Evolutionary conservation across 2,888 invertebrate genomes (phyloP), one percentile per base, ranked within the genome.

Genomic region (Balanococcus diminutus): DNA sequence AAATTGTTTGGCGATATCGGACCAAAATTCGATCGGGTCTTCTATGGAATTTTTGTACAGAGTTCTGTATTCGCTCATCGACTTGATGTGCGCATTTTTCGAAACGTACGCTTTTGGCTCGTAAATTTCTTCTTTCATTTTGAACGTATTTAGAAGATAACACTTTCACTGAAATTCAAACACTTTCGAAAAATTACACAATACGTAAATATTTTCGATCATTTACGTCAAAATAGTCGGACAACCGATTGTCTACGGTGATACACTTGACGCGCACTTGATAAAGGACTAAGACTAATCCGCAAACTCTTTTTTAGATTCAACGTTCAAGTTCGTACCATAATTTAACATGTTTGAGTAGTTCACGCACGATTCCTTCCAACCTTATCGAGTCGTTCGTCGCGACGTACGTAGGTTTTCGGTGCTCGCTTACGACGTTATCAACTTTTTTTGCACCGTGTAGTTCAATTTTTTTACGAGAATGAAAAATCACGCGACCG

Each of bases 11-110:
- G 96, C 95, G 88, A 98, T 95, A 88, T 96, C 94, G 32, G 94
- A 93, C 99, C 99, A 99, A 91, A 99, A 99, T 86, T 92, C 93
- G 88, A 94, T 95, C 0, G 99, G 98, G 89, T 96, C 93, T 84
- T 96, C 94, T 87, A 99, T 91, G 0, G 98, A 98, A 89, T 93
- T 92, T 89, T 94, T 92, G 90, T 98, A 94, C 93, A 97, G 93
- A 89, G 94, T 92, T 88, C 92, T 92, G 90, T 98, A 98, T 89
- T 96, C 93, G 31, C 93, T 92, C 90, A 95, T 92, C 87, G 93
- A 93, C 83, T 92, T 92, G 88, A 96, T 92, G 90, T 95, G 91
- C 36, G 94, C 92, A 88, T 92, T 91, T 87, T 91, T 91, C 86
- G 91, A 91, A 22, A 93, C 89, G 81, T 91, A 90, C 88, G 92